Conservation (phyloP, 2,797 vertebrate species). For the Mionectes olivaceus region DNA sequence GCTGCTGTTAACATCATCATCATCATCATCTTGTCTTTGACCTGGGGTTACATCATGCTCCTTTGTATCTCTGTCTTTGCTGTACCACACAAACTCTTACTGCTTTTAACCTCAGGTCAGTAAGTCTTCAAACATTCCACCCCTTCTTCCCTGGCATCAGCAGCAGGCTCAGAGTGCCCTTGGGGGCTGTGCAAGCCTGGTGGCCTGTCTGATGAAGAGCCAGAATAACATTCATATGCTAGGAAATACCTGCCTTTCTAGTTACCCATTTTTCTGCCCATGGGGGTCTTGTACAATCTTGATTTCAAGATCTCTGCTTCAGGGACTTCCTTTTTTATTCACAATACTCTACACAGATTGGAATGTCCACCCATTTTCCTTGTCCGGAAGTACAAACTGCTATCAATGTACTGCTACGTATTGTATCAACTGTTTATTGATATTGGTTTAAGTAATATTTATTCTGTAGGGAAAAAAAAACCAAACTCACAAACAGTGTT, state of each 20-base stretch:
- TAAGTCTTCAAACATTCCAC: background rate
- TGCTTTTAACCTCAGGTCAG: background rate
- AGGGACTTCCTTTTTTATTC: background rate
- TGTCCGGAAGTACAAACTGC: background rate
- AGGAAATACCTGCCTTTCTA: background rate
- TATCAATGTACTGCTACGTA: background rate
- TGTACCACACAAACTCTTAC: background rate
- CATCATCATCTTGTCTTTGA: background rate
- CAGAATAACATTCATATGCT: accelerated
- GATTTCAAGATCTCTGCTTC: background rate
- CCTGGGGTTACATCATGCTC: background rate
- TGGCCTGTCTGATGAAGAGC: background rate
- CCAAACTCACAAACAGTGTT: background rate
- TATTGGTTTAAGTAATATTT: background rate
- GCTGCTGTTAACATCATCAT: background rate
- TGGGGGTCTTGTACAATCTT: too few species aligned
- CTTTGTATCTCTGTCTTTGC: background rate
- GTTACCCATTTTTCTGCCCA: background rate
- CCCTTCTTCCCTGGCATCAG: background rate
- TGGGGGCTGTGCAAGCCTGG: background rate
- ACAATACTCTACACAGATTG: background rate
- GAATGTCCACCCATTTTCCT: background rate
- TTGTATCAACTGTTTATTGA: background rate
- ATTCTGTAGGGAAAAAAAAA: background rate
- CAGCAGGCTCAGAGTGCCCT: background rate